Percentiles rank a stretch among this genome's conserved stretches.
Conservation (phyloP, 92 coral and sea anemone genomes). For the Porites rus region DNA sequence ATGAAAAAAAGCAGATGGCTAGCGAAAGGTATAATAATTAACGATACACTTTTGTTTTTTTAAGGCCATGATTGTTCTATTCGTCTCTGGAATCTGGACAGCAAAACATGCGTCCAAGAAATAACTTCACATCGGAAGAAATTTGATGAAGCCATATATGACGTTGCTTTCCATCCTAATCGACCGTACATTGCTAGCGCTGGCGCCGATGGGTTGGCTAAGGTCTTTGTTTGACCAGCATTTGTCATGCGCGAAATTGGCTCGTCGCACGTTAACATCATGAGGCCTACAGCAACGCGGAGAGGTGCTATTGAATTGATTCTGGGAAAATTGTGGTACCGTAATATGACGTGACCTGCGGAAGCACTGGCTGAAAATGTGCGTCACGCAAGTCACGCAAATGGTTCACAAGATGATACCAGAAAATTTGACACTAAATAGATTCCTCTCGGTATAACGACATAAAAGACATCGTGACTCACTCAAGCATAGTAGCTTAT, state of each 20-base stretch:
- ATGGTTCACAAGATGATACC: background rate
- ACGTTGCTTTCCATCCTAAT: slow-evolving; percentile 95
- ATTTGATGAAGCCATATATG: slow-evolving; percentile 98
- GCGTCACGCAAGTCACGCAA: slow-evolving; percentile 18
- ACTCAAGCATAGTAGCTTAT: background rate
- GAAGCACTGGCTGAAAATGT: background rate
- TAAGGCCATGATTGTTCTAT: slow-evolving; percentile 99
- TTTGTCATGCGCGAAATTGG: background rate
- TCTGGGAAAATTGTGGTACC: background rate
- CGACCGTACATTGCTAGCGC: slow-evolving; percentile 99
- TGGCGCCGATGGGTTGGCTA: slow-evolving; percentile 98
- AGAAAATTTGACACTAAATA: background rate
- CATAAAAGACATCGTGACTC: background rate
- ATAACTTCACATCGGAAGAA: slow-evolving; percentile 98
- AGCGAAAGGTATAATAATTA: no score
- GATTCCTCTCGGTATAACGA: background rate
- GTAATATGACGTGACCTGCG: background rate
- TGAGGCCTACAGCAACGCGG: background rate
- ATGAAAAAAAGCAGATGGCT: no score
- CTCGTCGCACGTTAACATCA: slow-evolving; percentile 7
- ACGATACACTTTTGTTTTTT: background rate
- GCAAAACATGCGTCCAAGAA: slow-evolving; percentile 97
- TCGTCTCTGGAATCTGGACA: slow-evolving; percentile 98
- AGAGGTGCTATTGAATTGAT: slow-evolving; percentile 18
- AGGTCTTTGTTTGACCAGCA: slow-evolving; percentile 85